phyloP scores from a whole-genome alignment of 1,140 invertebrate species.

The Schlechtendalia chinensis region DNA sequence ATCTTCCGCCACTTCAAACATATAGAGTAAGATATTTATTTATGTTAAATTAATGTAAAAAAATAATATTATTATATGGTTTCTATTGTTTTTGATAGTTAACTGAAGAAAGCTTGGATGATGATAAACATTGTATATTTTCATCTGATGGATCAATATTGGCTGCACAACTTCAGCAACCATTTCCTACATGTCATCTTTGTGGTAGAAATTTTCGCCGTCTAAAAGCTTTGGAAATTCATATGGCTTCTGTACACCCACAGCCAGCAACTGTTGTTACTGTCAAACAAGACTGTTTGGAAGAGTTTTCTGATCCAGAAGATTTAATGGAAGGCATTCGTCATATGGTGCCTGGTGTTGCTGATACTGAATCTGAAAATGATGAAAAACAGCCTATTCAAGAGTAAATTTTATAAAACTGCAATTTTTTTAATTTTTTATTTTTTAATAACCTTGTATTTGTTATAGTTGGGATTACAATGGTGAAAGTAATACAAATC shows the following conservation, averaged over 20 bases:
- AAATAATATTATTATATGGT: too few relatives aligned
- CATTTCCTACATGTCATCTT: slow-evolving; percentile 56
- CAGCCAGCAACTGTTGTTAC: slow-evolving; percentile 41
- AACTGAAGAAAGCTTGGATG: slow-evolving; percentile 27
- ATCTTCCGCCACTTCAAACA: slow-evolving; percentile 31
- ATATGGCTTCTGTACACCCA: slow-evolving; percentile 62
- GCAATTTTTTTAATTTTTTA: background rate
- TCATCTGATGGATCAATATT: slow-evolving; percentile 40
- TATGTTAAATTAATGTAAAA: background rate
- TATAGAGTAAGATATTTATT: slow-evolving; percentile 23
- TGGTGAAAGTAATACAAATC: slow-evolving; percentile 38
- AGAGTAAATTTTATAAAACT: slow-evolving; percentile 23
- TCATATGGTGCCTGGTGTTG: slow-evolving; percentile 56
- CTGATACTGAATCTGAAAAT: slow-evolving; percentile 46
- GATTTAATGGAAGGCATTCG: slow-evolving; percentile 79
- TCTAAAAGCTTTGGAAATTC: slow-evolving; percentile 66
- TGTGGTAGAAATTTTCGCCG: slow-evolving; percentile 66
- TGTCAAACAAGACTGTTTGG: slow-evolving; percentile 57
- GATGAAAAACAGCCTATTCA: slow-evolving; percentile 53
- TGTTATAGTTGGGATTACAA: slow-evolving; percentile 37
- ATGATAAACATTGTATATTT: slow-evolving; percentile 44
- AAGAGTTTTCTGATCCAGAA: slow-evolving; percentile 77
- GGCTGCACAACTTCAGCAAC: slow-evolving; percentile 33
- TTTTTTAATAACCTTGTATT: background rate
- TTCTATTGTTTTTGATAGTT: slow-evolving; percentile 1